A percentile compares a stretch with the other conserved stretches of the same genome.
Conservation (phyloP, 2,888 invertebrate genomes). For the Chelonus formosanus region DNA sequence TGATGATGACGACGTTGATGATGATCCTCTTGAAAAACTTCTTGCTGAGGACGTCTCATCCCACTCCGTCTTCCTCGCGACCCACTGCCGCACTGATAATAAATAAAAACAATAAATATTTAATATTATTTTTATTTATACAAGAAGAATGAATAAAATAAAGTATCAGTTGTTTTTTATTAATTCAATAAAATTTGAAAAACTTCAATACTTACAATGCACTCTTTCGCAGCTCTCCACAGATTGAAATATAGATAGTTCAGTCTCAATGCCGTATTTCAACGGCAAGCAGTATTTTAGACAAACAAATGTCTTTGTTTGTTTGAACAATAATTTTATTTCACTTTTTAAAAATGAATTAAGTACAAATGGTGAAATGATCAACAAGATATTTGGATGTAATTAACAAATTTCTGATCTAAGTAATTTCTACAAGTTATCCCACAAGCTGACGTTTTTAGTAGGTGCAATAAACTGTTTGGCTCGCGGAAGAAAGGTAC, state of each 20-base stretch:
- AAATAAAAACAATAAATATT: neutral
- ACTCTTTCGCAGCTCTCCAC: conserved; percentile 67
- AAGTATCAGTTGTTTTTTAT: neutral
- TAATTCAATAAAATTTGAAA: neutral
- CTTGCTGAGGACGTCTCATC: conserved; percentile 65
- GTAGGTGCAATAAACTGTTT: neutral
- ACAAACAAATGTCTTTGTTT: conserved; percentile 28
- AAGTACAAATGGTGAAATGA: too few species aligned
- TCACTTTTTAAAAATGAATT: too few species aligned
- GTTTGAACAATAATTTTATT: neutral
- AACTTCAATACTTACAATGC: conserved; percentile 61
- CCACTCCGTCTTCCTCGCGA: conserved; percentile 64
- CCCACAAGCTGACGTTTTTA: too few species aligned
- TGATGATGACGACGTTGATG: conserved; percentile 42
- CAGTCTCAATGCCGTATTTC: conserved; percentile 52
- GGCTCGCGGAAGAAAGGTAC: neutral
- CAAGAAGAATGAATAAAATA: too few species aligned
- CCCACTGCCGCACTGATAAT: conserved; percentile 62
- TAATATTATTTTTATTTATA: too few species aligned
- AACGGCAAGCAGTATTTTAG: conserved; percentile 35
- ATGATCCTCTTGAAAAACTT: conserved; percentile 51
- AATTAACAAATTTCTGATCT: too few species aligned
- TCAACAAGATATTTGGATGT: neutral
- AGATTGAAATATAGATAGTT: conserved; percentile 63
- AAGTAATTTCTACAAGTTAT: too few species aligned